phyloP scores from a whole-genome alignment of 2,113 vertebrate genomes.

The Phalacrocorax pelagicus region DNA sequence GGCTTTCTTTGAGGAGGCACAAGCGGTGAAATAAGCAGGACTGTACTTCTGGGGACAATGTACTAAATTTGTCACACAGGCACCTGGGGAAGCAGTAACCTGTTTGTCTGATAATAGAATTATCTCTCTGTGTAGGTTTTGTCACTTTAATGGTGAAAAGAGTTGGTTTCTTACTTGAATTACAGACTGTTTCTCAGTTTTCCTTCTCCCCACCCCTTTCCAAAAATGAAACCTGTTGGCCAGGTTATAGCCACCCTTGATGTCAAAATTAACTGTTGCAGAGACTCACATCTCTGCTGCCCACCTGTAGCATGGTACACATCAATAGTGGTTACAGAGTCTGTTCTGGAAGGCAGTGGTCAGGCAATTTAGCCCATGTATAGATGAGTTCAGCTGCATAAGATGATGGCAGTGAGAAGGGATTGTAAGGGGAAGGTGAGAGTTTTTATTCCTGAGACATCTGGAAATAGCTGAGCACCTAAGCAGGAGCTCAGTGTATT shows the following conservation, averaged over 20 bases:
- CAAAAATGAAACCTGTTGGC: not conserved
- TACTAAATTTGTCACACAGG: not conserved
- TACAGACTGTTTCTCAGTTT: not conserved
- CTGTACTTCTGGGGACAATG: not conserved
- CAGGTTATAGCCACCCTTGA: not conserved
- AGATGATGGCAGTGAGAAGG: not conserved
- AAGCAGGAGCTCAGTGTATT: not conserved
- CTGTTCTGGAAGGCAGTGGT: not conserved
- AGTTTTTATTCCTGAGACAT: not conserved
- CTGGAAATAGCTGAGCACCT: not conserved
- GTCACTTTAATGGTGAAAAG: not conserved
- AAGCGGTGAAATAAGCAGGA: not conserved
- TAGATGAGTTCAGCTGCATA: not conserved
- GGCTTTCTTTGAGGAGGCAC: not conserved
- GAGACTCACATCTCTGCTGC: not conserved
- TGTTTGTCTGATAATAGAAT: not conserved
- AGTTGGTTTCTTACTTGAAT: not conserved
- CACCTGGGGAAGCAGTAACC: not conserved
- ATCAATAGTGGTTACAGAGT: not conserved
- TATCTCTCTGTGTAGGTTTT: not conserved
- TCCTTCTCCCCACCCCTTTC: not conserved
- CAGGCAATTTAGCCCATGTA: rapidly evolving
- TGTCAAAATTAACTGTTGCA: not conserved
- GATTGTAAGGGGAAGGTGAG: not conserved
- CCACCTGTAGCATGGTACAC: not conserved